These are phyloP conservation scores for pig (Sus scrofa) DNA, from an alignment of 2,113 vertebrate genomes.

Conservation along the genomic window DNA sequence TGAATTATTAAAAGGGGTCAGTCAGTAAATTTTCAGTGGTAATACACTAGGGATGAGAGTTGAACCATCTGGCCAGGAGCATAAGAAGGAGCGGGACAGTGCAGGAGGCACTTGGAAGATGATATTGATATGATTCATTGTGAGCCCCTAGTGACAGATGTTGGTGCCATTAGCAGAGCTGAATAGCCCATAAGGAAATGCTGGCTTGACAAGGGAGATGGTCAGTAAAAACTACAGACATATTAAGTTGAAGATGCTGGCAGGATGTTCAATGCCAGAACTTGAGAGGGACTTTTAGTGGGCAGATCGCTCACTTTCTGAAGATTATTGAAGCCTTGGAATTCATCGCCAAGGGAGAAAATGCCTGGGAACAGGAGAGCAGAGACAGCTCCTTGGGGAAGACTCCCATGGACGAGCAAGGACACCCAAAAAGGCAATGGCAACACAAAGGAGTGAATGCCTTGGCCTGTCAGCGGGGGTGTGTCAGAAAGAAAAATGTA, in stretches of 20 bases:
- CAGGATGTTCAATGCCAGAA: slow-evolving; percentile 4
- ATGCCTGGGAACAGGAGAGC: background rate
- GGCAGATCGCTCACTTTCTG: background rate
- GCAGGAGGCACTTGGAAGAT: background rate
- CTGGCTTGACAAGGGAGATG: background rate
- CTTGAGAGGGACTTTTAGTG: background rate
- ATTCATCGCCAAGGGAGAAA: background rate
- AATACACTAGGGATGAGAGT: background rate
- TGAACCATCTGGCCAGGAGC: background rate
- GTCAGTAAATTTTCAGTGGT: background rate
- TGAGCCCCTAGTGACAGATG: background rate
- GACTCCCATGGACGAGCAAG: background rate
- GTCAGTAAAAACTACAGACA: slow-evolving; percentile 29
- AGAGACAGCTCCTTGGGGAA: background rate
- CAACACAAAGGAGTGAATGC: background rate
- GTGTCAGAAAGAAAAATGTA: background rate
- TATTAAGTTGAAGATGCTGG: slow-evolving; percentile 30
- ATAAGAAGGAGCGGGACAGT: background rate
- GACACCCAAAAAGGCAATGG: background rate
- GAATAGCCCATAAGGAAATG: background rate
- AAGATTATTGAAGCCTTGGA: background rate
- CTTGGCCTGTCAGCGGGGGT: background rate
- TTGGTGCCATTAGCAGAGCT: background rate
- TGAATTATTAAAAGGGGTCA: slow-evolving; percentile 6
- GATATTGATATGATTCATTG: slow-evolving; percentile 42